phyloP scores from a whole-genome alignment of 1,140 invertebrate genomes.

The Maniola jurtina region DNA sequence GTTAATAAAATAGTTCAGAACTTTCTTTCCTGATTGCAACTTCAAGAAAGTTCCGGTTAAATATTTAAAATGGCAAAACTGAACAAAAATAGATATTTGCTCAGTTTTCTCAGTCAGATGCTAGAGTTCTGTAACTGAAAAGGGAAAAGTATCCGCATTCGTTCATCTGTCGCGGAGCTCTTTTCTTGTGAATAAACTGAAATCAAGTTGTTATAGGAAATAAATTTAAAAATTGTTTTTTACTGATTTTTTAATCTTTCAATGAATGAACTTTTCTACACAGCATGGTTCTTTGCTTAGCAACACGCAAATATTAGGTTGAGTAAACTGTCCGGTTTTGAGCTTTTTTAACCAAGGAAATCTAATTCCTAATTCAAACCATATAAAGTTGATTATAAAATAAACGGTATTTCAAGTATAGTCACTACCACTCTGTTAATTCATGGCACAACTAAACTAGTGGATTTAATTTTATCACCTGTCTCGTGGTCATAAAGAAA shows the following conservation, averaged over 20 bases:
- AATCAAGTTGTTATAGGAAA: no score
- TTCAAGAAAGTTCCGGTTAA: no score
- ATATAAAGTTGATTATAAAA: conserved; percentile 15
- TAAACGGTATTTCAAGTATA: not conserved
- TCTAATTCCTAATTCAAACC: not conserved
- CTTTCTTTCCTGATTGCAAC: no score
- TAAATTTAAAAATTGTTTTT: no score
- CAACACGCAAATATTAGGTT: conserved; percentile 52
- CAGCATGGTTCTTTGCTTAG: conserved; percentile 24
- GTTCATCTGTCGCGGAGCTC: no score
- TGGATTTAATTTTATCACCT: conserved; percentile 35
- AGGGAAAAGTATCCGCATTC: no score
- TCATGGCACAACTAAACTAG: conserved; percentile 26
- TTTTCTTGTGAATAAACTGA: no score
- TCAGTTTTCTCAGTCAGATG: no score
- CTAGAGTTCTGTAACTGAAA: no score
- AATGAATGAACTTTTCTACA: conserved; percentile 45
- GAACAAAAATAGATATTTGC: no score
- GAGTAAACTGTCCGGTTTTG: conserved; percentile 48
- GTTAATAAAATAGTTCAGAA: no score
- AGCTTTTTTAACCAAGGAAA: conserved; percentile 30
- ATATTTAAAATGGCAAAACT: no score
- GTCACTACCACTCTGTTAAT: conserved; percentile 18
- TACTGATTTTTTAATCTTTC: not conserved
- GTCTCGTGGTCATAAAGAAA: conserved; percentile 31